Conservation (phyloP, 2,113 vertebrate genomes). For the Megalops atlanticus region DNA sequence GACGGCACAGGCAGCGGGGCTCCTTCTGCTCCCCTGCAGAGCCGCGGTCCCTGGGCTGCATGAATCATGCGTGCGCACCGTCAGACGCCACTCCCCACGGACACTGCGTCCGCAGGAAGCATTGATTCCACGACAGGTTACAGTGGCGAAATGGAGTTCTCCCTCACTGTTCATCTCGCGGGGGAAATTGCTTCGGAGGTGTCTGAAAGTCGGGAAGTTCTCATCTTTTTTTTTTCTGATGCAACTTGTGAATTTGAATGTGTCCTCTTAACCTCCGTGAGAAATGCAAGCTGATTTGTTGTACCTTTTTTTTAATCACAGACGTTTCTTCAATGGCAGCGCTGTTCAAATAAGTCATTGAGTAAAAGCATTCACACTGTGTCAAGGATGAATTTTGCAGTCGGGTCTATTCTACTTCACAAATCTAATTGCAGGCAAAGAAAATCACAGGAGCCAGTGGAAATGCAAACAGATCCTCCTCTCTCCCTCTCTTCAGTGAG, state of each 20-base stretch:
- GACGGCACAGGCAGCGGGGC: neutral
- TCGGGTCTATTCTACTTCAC: no score
- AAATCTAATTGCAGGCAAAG: no score
- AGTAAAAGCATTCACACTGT: neutral
- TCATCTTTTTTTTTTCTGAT: no score
- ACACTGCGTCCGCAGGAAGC: neutral
- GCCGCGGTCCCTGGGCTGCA: neutral
- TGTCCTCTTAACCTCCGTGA: neutral
- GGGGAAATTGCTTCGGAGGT: neutral
- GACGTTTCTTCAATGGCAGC: neutral
- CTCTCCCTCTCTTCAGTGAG: no score
- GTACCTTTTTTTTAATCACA: neutral
- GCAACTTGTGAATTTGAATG: neutral
- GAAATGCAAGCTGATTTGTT: neutral
- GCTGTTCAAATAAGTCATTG: neutral
- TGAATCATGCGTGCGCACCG: neutral
- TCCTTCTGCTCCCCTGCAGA: neutral
- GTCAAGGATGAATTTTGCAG: no score
- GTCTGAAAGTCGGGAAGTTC: neutral
- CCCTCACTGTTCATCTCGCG: neutral
- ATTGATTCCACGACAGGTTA: neutral
- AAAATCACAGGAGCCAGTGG: no score
- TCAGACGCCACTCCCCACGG: neutral
- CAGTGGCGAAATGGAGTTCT: neutral
- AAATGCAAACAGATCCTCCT: no score